Conservation (phyloP, 2,888 invertebrate species). For the Stratiomys singularior region DNA sequence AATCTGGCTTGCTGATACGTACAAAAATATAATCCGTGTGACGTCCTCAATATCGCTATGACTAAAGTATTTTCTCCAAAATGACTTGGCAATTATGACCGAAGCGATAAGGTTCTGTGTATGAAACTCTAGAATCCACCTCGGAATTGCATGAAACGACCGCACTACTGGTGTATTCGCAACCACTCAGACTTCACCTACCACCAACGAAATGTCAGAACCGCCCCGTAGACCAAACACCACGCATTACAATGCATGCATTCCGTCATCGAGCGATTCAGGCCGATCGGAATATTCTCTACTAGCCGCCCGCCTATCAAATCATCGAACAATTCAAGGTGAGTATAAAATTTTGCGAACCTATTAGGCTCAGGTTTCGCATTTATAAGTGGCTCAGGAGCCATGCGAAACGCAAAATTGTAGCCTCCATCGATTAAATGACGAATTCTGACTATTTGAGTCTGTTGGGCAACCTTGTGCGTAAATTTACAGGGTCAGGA, state of each 20-base stretch:
- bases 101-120: neutral
- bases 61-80: neutral
- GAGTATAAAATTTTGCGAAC: neutral
- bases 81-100: neutral
- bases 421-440: neutral
- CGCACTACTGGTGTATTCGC: neutral
- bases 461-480: too few relatives aligned
- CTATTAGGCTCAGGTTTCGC: neutral
- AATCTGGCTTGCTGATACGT: neutral
- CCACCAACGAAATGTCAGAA: neutral
- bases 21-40: neutral
- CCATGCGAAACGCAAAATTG: neutral
- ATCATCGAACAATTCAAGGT: conserved; percentile 40
- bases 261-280: conserved; percentile 37
- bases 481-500: neutral
- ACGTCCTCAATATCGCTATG: neutral
- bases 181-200: neutral
- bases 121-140: neutral
- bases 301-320: conserved; percentile 26
- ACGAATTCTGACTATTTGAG: too few relatives aligned
- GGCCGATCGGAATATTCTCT: neutral
- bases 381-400: neutral
- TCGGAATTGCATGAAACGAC: neutral
- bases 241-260: neutral
- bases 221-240: neutral